A percentile compares a stretch with the other conserved stretches of the same genome.
Conservation (phyloP, 2,113 vertebrate genomes). For the Plotosus lineatus region DNA sequence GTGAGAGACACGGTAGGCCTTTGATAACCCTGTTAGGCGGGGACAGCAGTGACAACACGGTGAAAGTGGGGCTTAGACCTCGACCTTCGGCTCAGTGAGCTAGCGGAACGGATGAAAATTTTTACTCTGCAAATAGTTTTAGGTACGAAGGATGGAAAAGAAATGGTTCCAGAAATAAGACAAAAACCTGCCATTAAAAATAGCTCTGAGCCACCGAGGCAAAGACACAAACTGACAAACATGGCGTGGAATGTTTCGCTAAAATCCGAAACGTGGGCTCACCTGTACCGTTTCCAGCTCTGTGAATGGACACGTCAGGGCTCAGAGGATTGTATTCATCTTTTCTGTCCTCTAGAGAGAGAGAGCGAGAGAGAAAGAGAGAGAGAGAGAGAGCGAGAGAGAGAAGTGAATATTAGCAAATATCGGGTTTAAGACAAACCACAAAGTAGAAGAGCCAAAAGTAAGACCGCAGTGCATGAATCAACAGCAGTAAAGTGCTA, state of each 20-base stretch:
- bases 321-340: slow-evolving; percentile 84
- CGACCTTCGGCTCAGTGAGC: no score
- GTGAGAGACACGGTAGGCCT: no score
- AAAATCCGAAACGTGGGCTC: slow-evolving; percentile 57
- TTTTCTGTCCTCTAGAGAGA: slow-evolving; percentile 83
- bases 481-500: slow-evolving; percentile 35
- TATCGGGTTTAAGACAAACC: slow-evolving; percentile 26
- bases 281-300: slow-evolving; percentile 84
- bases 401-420: slow-evolving; percentile 22
- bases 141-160: slow-evolving; percentile 12
- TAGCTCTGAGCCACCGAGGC: neutral
- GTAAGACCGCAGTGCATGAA: slow-evolving; percentile 26
- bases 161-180: slow-evolving; percentile 5
- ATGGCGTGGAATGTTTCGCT: neutral
- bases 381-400: slow-evolving; percentile 10
- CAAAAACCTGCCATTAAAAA: slow-evolving; percentile 10
- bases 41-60: no score
- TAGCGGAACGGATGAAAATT: no score
- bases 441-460: slow-evolving; percentile 29
- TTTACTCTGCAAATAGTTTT: neutral
- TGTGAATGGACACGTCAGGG: slow-evolving; percentile 80
- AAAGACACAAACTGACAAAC: neutral
- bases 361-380: slow-evolving; percentile 21
- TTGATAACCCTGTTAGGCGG: no score
- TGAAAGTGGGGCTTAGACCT: no score